Evolutionary conservation across 2,888 invertebrate species (phyloP), one percentile per base, ranked within the genome.

Genomic region (Branchipolynoe longqiensis): DNA sequence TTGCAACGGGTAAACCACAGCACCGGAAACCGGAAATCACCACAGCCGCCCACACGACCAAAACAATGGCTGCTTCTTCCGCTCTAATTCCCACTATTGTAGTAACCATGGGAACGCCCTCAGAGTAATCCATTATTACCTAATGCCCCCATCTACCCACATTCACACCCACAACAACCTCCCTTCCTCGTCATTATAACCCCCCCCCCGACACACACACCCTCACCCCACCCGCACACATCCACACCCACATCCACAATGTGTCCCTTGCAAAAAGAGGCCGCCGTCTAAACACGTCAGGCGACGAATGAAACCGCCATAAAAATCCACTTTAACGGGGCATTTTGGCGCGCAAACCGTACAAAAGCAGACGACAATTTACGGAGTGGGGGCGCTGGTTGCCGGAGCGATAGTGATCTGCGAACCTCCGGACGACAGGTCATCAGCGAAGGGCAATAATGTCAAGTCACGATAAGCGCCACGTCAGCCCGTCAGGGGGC

Each of bases 391-490:
- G 69, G 36, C 38, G 69, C 69, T 69, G 69, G 69, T 69, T 69
- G 38, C 69, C 69, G 36, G n/a, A n/a, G 36, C 48, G 78, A 78
- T 78, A 78, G 31, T 28, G n/a, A 78, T 78, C 78, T 41, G 48
- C 48, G 31, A 48, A 54, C 41, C 78, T 6, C n/a, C n/a, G 48
- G 41, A 41, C 12, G 78, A 22, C 41, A 18, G 78, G 78, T 78
- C 78, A 78, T 78, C 78, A 78, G 48, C 78, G 54, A 25, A n/a
- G 54, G 78, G 28, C 78, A 78, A 78, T 78, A 41, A 78, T 41
- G 78, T 41, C 78, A 25, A 12, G 78, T 78, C 2, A 25, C 18
- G 78, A 78, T 78, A 78, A 78, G 78, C n/a, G 31, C 41, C n/a
- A 48, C 25, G 41, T 48, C 78, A 78, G 54, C 48, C 4, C 69